phyloP scores from a whole-genome alignment of 2,888 invertebrate species.

The Strigamia crassipes region DNA sequence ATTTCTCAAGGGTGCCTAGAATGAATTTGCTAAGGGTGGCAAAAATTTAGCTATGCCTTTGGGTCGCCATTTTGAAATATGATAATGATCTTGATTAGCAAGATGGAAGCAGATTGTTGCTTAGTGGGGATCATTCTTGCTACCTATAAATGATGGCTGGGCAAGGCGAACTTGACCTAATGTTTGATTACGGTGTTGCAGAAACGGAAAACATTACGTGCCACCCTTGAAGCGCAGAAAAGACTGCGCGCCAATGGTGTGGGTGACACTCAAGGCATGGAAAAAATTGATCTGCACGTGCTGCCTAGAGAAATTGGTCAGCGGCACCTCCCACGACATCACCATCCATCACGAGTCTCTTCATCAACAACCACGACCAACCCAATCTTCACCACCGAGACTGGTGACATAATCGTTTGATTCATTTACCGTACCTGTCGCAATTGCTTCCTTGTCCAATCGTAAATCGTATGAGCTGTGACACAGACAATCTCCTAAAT shows the following conservation, averaged over 20 bases:
- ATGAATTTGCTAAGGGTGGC: too few relatives aligned
- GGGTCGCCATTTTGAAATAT: too few relatives aligned
- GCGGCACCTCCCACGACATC: neutral
- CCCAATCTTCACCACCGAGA: constrained; percentile 46
- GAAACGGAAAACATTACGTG: constrained; percentile 86
- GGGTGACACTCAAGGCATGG: constrained; percentile 49
- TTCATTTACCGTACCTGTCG: neutral
- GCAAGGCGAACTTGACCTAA: too few relatives aligned
- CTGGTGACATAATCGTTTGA: constrained; percentile 44
- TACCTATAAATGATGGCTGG: too few relatives aligned
- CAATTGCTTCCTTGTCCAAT: neutral
- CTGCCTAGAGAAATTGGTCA: neutral
- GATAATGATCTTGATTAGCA: too few relatives aligned
- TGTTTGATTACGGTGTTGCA: too few relatives aligned
- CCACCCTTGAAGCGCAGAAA: constrained; percentile 77
- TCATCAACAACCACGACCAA: constrained; percentile 44
- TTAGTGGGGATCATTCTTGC: too few relatives aligned
- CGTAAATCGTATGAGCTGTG: neutral
- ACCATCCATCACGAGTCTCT: constrained; percentile 18
- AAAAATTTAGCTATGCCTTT: too few relatives aligned
- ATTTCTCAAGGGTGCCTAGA: too few relatives aligned
- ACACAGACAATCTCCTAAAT: constrained; percentile 10
- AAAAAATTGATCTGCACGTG: constrained; percentile 39
- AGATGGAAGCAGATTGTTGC: too few relatives aligned
- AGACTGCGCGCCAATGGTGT: constrained; percentile 79